Evolutionary conservation across 2,797 vertebrate species (phyloP), one percentile per base, ranked within the genome.

Genomic region (Girardinus metallicus): DNA sequence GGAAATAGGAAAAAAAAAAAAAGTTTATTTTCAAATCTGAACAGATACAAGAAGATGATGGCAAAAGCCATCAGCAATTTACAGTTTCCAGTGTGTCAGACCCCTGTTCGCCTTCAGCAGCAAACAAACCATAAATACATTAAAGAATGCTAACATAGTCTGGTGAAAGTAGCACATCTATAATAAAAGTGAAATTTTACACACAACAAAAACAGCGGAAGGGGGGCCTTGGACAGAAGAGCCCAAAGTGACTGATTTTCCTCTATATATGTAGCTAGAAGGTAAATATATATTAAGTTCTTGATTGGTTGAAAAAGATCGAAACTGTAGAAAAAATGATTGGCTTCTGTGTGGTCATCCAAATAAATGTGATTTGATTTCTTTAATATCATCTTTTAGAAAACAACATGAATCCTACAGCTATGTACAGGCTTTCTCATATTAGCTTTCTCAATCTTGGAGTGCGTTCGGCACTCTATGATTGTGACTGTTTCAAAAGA

Each of bases 1-100:
- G 7, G 8, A 13, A 36, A 29, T 57, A 64, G 85, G 57, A 82
- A 83, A 87, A 93, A 43, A 11, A 23, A 51, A 51, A 2, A 49
- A 46, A 13, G 10, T 94, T 94, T 93, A 91, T 92, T 95, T 85
- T 81, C 74, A 93, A 84, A 89, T 79, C n/a, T 86, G 74, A 86
- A 83, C 79, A 85, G 26, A 74, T 90, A 89, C 46, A 89, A 81
- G 43, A 89, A 86, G n/a, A 80, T 34, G 75, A 83, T 47, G 64
- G 80, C 80, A 77, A 49, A 76, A 60, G 80, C 80, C 78, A 49
- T 81, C 46, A 9, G 71, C 73, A 80, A 79, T 91, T 87, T 89
- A 87, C 88, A 92, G 80, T 83, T 94, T 96, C 95, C 95, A 96
- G 95, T 96, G 96, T 96, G 90, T 95, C 94, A 96, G 95, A 96